These are phyloP conservation scores for Acrobasis consociella DNA, from an alignment of 2,888 invertebrate species.

Conservation along the genomic window DNA sequence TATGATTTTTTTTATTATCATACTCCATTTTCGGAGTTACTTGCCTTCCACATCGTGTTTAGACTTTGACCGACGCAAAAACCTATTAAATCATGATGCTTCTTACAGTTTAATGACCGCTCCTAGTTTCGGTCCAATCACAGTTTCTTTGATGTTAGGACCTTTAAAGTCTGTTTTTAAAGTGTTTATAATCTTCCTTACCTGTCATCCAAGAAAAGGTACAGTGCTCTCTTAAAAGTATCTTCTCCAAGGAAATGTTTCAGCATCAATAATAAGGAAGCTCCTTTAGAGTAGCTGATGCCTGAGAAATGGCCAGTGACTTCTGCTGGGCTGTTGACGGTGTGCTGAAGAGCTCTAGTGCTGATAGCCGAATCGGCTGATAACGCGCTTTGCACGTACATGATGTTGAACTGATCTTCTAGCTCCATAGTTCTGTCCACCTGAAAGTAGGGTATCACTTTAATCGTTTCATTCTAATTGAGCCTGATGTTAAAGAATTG, in stretches of 20 bases:
- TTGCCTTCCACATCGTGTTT: no score
- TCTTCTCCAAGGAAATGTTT: slow-evolving; percentile 81
- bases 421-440: slow-evolving; percentile 76
- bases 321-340: slow-evolving; percentile 83
- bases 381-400: slow-evolving; percentile 86
- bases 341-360: slow-evolving; percentile 83
- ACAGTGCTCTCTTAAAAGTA: slow-evolving; percentile 81
- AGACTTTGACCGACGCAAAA: no score
- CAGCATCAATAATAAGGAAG: slow-evolving; percentile 85
- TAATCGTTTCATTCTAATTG: neutral
- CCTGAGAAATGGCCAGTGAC: slow-evolving; percentile 85
- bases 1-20: no score
- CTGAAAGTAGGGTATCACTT: slow-evolving; percentile 37
- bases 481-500: no score
- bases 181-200: slow-evolving; percentile 43
- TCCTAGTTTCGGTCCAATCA: no score
- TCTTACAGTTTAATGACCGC: no score
- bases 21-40: no score
- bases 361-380: slow-evolving; percentile 51
- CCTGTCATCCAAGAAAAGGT: slow-evolving; percentile 76
- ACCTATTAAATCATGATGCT: no score
- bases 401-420: slow-evolving; percentile 87
- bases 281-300: slow-evolving; percentile 88
- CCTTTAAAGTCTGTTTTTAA: neutral
- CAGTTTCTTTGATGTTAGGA: no score